phyloP scores from a whole-genome alignment of 2,113 vertebrate species.

The Noctilio leporinus region DNA sequence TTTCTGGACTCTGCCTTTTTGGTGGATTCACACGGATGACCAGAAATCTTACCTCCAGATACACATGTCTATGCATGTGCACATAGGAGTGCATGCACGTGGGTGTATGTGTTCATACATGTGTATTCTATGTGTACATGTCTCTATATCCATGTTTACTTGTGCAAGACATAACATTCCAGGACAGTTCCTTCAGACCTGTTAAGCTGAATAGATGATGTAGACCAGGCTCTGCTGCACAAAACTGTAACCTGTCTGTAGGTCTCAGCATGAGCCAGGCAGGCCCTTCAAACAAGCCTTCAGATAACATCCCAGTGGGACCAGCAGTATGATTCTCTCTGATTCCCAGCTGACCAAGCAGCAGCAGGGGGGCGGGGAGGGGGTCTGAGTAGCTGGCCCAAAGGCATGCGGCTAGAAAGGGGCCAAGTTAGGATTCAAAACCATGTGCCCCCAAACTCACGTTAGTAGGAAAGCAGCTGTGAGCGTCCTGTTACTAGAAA shows the following conservation, averaged over 20 bases:
- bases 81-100: too few relatives aligned
- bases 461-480: rapidly evolving
- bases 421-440: background rate
- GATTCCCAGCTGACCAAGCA: background rate
- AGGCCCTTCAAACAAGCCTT: background rate
- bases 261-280: background rate
- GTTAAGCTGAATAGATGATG: background rate
- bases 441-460: rapidly evolving
- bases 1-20: background rate
- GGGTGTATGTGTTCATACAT: rapidly evolving
- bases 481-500: background rate
- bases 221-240: background rate
- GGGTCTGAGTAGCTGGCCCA: background rate
- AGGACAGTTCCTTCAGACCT: background rate
- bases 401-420: background rate
- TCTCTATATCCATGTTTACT: too few relatives aligned
- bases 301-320: rapidly evolving
- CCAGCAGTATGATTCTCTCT: rapidly evolving
- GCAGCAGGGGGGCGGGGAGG: background rate
- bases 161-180: background rate
- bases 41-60: background rate
- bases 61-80: background rate
- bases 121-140: too few relatives aligned
- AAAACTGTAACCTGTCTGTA: background rate
- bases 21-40: background rate